Evolutionary conservation across 1,140 invertebrate genomes (phyloP).

Genomic region (Spodoptera frugiperda): DNA sequence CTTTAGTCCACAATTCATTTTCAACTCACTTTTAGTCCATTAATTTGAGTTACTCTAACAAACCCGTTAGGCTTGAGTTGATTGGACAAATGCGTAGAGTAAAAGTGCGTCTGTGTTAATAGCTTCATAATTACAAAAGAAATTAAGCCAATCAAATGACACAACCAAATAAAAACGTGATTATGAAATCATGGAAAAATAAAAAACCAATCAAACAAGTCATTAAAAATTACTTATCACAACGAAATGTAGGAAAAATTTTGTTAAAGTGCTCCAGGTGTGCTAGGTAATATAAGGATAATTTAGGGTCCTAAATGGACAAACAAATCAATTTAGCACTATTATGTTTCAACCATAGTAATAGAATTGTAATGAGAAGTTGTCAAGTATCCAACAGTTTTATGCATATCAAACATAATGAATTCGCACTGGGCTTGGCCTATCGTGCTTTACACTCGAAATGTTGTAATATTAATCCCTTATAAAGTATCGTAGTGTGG

Average conservation of each 20-base stretch:
- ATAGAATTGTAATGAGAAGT: neutral
- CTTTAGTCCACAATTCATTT: neutral
- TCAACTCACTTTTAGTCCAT: neutral
- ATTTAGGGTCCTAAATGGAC: too few relatives aligned
- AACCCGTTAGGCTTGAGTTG: conserved; percentile 11
- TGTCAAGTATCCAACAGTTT: neutral
- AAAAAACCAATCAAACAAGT: too few relatives aligned
- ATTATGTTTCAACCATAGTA: too few relatives aligned
- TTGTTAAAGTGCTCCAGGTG: too few relatives aligned
- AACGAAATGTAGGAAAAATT: too few relatives aligned
- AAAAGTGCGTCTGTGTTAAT: neutral
- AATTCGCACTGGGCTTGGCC: conserved; percentile 27
- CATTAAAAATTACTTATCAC: too few relatives aligned
- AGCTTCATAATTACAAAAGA: neutral
- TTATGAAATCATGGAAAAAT: too few relatives aligned
- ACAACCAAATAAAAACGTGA: neutral
- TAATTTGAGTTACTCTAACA: conserved; percentile 4
- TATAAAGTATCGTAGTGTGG: conserved; percentile 63
- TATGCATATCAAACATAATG: conserved; percentile 7
- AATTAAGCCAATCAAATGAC: neutral
- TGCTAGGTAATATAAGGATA: too few relatives aligned
- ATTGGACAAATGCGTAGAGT: neutral
- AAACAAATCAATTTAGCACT: too few relatives aligned
- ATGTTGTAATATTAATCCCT: conserved; percentile 69
- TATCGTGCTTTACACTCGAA: conserved; percentile 40